Evolutionary conservation across 2,888 invertebrate species (phyloP).

Genomic region (Cantharis nigra): DNA sequence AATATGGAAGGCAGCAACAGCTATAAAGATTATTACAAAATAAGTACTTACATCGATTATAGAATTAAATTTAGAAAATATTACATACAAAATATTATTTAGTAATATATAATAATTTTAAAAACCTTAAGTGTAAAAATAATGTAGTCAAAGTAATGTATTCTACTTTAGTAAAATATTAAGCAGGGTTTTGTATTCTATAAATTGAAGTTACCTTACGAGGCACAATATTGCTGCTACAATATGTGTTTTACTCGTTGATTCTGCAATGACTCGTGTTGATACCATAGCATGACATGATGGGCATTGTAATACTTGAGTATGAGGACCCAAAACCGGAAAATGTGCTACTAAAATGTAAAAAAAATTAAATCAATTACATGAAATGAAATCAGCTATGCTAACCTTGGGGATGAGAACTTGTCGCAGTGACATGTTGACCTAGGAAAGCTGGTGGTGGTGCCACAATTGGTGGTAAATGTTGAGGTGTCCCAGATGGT

Average conservation of each 20-base stretch:
- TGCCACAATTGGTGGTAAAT: not conserved
- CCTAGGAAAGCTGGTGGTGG: not conserved
- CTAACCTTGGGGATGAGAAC: not conserved
- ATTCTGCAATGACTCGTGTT: conserved; percentile 51
- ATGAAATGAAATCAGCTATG: not conserved
- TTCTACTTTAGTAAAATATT: no score
- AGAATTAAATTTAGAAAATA: not conserved
- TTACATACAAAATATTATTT: no score
- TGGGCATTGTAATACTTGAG: conserved; percentile 54
- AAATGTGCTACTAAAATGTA: not conserved
- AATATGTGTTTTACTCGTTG: conserved; percentile 57
- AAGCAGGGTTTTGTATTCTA: no score
- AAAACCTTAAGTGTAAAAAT: no score
- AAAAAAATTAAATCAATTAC: not conserved
- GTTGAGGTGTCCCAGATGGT: not conserved
- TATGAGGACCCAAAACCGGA: conserved; percentile 47
- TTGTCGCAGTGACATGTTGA: not conserved
- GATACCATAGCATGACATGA: conserved; percentile 54
- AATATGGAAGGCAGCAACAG: conserved; percentile 57
- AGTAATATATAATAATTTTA: no score
- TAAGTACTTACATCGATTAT: not conserved
- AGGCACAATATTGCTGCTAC: conserved; percentile 56
- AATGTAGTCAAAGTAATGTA: no score
- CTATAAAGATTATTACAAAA: conserved; percentile 18
- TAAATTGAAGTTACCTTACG: conserved; percentile 49